Conservation (phyloP, 1,140 invertebrate species). For the Ephestia elutella region DNA sequence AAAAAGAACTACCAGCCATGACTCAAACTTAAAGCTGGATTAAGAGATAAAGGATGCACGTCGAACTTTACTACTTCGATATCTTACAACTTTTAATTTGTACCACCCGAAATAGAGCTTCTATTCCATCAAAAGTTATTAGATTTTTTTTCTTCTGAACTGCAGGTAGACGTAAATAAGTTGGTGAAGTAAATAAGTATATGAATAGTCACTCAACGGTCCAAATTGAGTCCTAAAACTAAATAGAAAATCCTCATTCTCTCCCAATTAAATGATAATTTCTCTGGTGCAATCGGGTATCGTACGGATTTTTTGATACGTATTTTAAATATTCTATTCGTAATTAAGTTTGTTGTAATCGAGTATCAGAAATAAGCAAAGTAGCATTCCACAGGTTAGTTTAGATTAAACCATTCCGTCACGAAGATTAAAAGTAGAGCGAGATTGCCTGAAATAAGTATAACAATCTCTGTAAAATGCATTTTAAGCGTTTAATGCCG, state of each 20-base stretch:
- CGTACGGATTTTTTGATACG: too few relatives aligned
- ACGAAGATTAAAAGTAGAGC: constrained; percentile 38
- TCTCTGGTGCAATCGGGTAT: too few relatives aligned
- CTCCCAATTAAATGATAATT: too few relatives aligned
- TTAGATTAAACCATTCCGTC: constrained; percentile 9
- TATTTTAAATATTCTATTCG: too few relatives aligned
- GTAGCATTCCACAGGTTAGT: background rate
- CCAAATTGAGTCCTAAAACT: too few relatives aligned
- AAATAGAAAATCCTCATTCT: too few relatives aligned
- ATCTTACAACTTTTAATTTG: constrained; percentile 17
- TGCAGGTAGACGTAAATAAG: too few relatives aligned
- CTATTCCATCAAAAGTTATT: background rate
- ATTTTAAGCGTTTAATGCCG: constrained; percentile 60
- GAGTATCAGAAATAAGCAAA: too few relatives aligned
- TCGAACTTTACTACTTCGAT: constrained; percentile 44
- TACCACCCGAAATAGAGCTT: background rate
- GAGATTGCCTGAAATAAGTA: constrained; percentile 39
- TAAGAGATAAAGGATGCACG: constrained; percentile 53
- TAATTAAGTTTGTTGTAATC: too few relatives aligned
- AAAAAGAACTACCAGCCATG: constrained; percentile 65
- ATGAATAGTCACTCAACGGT: too few relatives aligned
- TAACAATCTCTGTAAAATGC: constrained; percentile 57
- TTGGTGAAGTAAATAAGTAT: too few relatives aligned
- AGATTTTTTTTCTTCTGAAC: background rate
- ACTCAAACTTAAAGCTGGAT: constrained; percentile 61